A percentile compares a stretch with the other conserved stretches of the same genome.
phyloP scores from a whole-genome alignment of 2,888 invertebrate species.

The Lithophane leautieri region DNA sequence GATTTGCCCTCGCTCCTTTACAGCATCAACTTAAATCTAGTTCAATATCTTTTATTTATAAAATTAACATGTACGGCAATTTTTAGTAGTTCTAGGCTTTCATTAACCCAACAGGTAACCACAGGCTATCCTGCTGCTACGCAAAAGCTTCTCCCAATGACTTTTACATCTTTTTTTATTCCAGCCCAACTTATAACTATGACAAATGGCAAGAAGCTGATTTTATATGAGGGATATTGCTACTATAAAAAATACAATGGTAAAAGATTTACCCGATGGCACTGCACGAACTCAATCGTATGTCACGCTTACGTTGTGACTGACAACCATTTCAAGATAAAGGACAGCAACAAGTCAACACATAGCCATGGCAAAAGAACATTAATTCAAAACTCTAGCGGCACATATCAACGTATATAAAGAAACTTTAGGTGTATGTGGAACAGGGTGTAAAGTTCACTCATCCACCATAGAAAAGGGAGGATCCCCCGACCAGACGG shows the following conservation, averaged over 20 bases:
- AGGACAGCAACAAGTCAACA: slow-evolving; percentile 9
- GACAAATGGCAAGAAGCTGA: slow-evolving; percentile 46
- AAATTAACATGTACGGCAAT: neutral
- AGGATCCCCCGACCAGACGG: too few relatives aligned
- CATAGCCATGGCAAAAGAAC: slow-evolving; percentile 24
- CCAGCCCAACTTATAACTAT: slow-evolving; percentile 50
- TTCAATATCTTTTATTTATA: neutral
- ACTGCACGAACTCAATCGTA: slow-evolving; percentile 36
- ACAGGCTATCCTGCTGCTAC: neutral
- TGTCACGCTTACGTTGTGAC: slow-evolving; percentile 36
- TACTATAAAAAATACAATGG: slow-evolving; percentile 43
- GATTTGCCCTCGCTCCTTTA: slow-evolving; percentile 4
- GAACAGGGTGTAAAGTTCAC: too few relatives aligned
- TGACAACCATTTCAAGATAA: slow-evolving; percentile 25
- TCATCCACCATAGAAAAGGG: too few relatives aligned
- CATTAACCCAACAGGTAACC: neutral
- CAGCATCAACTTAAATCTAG: too few relatives aligned
- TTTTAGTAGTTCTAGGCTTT: neutral
- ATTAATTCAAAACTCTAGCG: slow-evolving; percentile 3
- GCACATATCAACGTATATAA: too few relatives aligned
- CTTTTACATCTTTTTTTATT: slow-evolving; percentile 16
- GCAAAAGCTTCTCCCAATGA: neutral
- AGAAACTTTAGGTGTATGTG: too few relatives aligned
- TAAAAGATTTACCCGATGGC: slow-evolving; percentile 42
- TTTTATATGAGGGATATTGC: slow-evolving; percentile 44